phyloP scores from a whole-genome alignment of 2,113 vertebrate genomes.

The Gopherus flavomarginatus region DNA sequence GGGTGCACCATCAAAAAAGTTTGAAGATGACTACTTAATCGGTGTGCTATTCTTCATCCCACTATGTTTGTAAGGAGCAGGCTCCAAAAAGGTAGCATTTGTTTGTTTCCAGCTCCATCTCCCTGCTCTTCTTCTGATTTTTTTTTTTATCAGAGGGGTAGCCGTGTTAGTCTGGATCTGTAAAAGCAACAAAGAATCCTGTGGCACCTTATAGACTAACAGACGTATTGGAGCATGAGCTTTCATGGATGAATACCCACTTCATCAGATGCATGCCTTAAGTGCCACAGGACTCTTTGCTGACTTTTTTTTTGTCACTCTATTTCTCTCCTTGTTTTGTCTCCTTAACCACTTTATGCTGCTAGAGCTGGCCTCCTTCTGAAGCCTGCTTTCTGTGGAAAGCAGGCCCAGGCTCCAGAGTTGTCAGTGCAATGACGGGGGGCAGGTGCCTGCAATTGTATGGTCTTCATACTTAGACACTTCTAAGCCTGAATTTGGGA shows the following conservation, averaged over 20 bases:
- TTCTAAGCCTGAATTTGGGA: background rate
- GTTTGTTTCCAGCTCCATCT: background rate
- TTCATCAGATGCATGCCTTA: too few species aligned
- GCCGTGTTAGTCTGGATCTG: too few species aligned
- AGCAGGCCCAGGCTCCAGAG: background rate
- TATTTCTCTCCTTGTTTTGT: background rate
- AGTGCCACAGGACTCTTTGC: too few species aligned
- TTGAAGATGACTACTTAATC: background rate
- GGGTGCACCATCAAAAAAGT: too few species aligned
- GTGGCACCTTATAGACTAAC: too few species aligned
- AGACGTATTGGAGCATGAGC: too few species aligned
- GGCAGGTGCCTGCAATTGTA: background rate
- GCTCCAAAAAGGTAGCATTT: background rate
- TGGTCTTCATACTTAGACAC: background rate
- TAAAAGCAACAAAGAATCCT: too few species aligned
- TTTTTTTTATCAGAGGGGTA: background rate
- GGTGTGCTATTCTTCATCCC: accelerated
- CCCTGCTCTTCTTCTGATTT: background rate
- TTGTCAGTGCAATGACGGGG: background rate
- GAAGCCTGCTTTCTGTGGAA: background rate
- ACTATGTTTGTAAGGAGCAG: background rate
- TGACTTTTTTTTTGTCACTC: background rate
- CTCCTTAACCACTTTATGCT: background rate
- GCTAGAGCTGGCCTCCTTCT: background rate
- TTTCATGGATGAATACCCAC: too few species aligned